These are phyloP conservation scores for Gryllus bimaculatus DNA, from an alignment of 1,140 invertebrate species.

Conservation along the genomic window DNA sequence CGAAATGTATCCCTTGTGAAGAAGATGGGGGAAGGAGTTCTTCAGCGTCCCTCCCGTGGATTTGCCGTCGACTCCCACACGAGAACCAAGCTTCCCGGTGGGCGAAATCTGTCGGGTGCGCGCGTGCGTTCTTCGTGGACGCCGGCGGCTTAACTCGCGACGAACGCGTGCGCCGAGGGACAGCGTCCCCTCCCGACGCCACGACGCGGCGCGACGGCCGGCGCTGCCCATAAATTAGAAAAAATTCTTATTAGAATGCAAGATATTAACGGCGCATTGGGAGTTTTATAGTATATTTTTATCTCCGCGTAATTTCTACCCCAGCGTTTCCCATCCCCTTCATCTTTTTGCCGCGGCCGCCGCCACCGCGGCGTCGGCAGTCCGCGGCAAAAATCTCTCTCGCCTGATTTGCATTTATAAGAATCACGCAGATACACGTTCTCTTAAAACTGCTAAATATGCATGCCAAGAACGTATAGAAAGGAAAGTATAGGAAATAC, in stretches of 20 bases:
- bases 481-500: background rate
- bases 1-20: too few species aligned
- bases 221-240: background rate
- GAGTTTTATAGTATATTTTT: constrained; percentile 6
- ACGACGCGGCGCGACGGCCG: too few species aligned
- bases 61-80: background rate
- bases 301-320: background rate
- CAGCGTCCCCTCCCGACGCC: background rate
- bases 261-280: background rate
- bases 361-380: too few species aligned
- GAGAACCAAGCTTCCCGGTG: background rate
- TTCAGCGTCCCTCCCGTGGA: background rate
- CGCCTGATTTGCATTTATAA: background rate
- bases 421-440: background rate
- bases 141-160: too few species aligned
- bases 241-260: background rate
- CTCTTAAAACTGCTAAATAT: constrained; percentile 5
- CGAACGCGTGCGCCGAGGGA: background rate
- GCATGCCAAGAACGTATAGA: background rate
- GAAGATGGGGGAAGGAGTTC: too few species aligned
- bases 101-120: too few species aligned
- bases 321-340: background rate
- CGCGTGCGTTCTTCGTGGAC: too few species aligned
- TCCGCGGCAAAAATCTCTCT: background rate
- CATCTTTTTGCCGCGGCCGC: background rate